Percentiles rank a stretch among this genome's conserved stretches.
phyloP scores from a whole-genome alignment of 2,888 invertebrate genomes.

The Zelleria hepariella region DNA sequence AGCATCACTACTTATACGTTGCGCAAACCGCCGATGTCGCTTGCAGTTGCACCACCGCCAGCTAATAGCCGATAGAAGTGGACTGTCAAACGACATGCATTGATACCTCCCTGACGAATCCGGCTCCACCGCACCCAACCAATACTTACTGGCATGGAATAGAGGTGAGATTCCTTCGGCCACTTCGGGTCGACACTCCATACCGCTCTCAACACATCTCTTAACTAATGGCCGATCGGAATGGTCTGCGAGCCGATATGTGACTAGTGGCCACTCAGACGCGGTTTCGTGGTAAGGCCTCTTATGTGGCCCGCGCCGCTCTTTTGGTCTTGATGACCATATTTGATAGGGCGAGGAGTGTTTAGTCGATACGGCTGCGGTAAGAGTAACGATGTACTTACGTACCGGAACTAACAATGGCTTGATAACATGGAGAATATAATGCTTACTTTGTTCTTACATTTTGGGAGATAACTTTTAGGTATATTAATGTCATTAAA shows the following conservation, averaged over 20 bases:
- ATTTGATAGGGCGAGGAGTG: neutral
- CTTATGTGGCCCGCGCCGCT: neutral
- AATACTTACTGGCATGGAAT: neutral
- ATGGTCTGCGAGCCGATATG: neutral
- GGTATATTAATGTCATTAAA: neutral
- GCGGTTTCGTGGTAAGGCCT: neutral
- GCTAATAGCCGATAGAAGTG: neutral
- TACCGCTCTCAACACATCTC: slow-evolving; percentile 1
- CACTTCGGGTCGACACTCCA: neutral
- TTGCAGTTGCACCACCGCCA: neutral
- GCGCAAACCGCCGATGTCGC: slow-evolving; percentile 1
- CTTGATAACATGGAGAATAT: neutral
- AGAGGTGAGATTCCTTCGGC: neutral
- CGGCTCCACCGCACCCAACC: neutral
- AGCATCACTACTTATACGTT: neutral
- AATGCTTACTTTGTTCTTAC: neutral
- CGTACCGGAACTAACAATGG: neutral
- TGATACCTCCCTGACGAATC: slow-evolving; percentile 1
- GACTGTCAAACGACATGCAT: slow-evolving; percentile 1
- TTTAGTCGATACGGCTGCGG: neutral
- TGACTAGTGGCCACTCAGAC: neutral
- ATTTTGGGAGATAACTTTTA: neutral
- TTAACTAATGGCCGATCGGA: slow-evolving; percentile 5
- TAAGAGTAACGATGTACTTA: neutral
- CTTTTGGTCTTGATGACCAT: slow-evolving; percentile 1